Percentiles rank a stretch among this genome's conserved stretches.
Evolutionary conservation across 1,140 invertebrate species (phyloP).

Genomic region (Anastrepha ludens): DNA sequence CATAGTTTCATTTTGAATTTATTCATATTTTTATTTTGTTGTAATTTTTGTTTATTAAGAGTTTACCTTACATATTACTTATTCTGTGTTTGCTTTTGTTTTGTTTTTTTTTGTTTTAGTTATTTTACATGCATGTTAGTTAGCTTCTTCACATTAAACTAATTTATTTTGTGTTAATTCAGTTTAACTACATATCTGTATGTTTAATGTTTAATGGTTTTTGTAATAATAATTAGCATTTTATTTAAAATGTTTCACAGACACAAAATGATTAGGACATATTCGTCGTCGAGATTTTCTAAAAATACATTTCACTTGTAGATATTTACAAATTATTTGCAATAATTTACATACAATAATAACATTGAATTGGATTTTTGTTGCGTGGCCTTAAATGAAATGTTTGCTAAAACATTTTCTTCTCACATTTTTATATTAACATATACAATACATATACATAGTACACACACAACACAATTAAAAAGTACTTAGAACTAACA

Average conservation of each 20-base stretch:
- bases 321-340: conserved; percentile 44
- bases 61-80: neutral
- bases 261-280: conserved; percentile 47
- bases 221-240: neutral
- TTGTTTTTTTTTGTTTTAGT: neutral
- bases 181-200: conserved; percentile 19
- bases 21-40: conserved; percentile 23
- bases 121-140: conserved; percentile 25
- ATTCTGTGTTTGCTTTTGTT: neutral
- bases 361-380: conserved; percentile 12
- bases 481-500: conserved; percentile 20
- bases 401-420: neutral
- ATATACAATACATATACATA: neutral
- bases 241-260: conserved; percentile 50
- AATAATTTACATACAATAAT: conserved; percentile 36
- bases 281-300: neutral
- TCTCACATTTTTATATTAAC: neutral
- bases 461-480: conserved; percentile 24
- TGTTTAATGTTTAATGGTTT: neutral
- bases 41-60: conserved; percentile 28
- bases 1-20: neutral
- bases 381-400: conserved; percentile 25
- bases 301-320: conserved; percentile 22
- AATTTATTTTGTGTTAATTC: conserved; percentile 35
- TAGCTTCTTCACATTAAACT: conserved; percentile 34